Base-by-base conservation (phyloP, 2,797 vertebrate genomes). In the Protonibea diacanthus region DNA sequence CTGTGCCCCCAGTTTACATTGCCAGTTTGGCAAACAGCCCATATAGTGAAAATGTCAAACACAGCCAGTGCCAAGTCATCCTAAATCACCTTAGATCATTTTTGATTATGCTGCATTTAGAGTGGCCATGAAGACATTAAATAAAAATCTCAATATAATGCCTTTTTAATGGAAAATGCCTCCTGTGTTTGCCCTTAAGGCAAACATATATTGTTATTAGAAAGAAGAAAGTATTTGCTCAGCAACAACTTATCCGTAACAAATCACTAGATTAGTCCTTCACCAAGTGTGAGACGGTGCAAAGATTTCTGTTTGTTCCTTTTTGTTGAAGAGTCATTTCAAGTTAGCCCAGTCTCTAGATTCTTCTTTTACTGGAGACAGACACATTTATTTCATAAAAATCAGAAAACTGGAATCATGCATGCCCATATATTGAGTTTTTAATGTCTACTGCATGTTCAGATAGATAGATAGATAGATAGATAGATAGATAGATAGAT, bases 1-100 rank as follows among this genome's bases (percentile, higher is more conserved):
- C 42, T 8, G 45, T 57, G 56, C 51, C 38, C 33, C 48, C 29
- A 49, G 4, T 20, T 76, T 69, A 77, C 61, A 23, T 45, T 3
- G 74, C 1, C 69, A 14, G 70, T 40, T 71, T 84, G 79, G 63
- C 58, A 48, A 25, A 38, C 44, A 66, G 47, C 75, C 85, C 44
- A 38, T 23, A 62, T 25, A 29, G 42, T 42, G n/a, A 14, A 62
- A 53, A 53, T 15, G n/a, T 65, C 25, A 56, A 74, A 15, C 53
- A 51, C 15, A 52, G 18, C 9, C 33, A 25, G 21, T 11, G 76
- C 57, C 72, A 62, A 82, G 79, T 76, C 69, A 47, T 64, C 56
- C 51, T 33, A 59, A 77, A 80, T 74, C 18, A 42, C 17, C 10
- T 17, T 0, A 8, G 25, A 45, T 20, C 11, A 8, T 10, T 21